Base-by-base conservation (phyloP, 2,797 vertebrate species). In the Odontamblyopus rebecca region DNA sequence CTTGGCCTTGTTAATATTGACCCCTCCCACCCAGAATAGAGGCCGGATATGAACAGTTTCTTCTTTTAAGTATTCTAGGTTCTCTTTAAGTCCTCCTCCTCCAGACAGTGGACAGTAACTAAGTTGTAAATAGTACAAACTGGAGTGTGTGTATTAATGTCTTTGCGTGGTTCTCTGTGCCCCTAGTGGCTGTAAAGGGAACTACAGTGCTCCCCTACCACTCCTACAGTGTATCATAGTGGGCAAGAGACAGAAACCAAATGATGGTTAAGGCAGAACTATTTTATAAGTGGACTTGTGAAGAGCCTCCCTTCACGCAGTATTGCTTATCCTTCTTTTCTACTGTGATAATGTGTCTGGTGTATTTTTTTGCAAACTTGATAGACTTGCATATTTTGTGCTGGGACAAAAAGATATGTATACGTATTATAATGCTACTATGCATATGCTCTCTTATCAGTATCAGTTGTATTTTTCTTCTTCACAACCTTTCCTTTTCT, bases 341-440 rank as follows among this genome's bases (percentile, higher is more conserved):
- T 83, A 89, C 88, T 81, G 83, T 90, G 85, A 88, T 82, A 88
- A 79, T 82, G 82, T 83, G 79, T 82, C 83, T 80, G 80, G 81
- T 86, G 75, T 76, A 73, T 85, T 79, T 44, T 30, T 80, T 73
- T 74, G 51, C 23, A 77, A 78, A 85, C 80, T 86, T 75, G 71
- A 82, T 78, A 80, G 81, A 82, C 74, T 73, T 71, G 82, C 70
- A 51, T 81, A 82, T 64, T 84, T 77, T 74, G 70, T 85, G 75
- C 74, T 66, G 81, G 84, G 79, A 84, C 76, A 67, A 29, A 85
- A 18, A 74, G 76, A 41, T 66, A 50, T 29, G 44, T 66, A 27
- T 53, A 29, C 54, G 67, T 76, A 35, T 69, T 67, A 13, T 76
- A 73, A 81, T 87, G 84, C 87, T 80, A 67, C 79, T 79, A 82